Evolutionary conservation across 1,140 invertebrate species (phyloP).

Genomic region (Drosophila tani): DNA sequence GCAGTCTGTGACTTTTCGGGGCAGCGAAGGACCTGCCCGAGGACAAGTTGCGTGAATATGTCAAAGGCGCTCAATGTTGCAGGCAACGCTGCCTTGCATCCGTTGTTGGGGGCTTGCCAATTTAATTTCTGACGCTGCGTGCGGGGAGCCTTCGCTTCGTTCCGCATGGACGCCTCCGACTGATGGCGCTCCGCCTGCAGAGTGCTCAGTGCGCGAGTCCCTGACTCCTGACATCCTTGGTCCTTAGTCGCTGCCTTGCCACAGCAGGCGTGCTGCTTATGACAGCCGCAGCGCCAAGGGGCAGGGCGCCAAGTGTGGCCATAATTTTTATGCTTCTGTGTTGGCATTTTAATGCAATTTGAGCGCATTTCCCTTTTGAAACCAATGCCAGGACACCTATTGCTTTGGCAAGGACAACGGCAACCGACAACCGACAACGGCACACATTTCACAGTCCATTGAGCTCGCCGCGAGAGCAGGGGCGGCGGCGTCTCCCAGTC

Average conservation of each 20-base stretch:
- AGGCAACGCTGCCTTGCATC: constrained; percentile 44
- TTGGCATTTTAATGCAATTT: constrained; percentile 83
- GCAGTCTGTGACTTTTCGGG: constrained; percentile 21
- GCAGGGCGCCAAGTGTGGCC: constrained; percentile 70
- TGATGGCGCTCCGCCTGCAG: constrained; percentile 48
- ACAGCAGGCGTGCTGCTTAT: constrained; percentile 80
- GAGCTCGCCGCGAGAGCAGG: constrained; percentile 38
- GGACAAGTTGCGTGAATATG: constrained; percentile 77
- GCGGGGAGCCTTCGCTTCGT: constrained; percentile 74
- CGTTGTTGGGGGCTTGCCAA: constrained; percentile 80
- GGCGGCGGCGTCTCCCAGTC: constrained; percentile 58
- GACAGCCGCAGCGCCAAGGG: constrained; percentile 47
- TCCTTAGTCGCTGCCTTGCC: constrained; percentile 33
- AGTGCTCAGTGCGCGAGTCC: neutral
- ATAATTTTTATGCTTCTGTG: constrained; percentile 83
- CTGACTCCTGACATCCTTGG: constrained; percentile 20
- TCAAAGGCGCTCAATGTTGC: constrained; percentile 83
- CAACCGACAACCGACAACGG: constrained; percentile 54
- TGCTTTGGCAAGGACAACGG: constrained; percentile 78
- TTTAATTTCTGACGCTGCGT: constrained; percentile 81
- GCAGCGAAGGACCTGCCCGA: constrained; percentile 37
- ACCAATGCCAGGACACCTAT: constrained; percentile 83
- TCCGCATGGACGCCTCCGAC: constrained; percentile 82
- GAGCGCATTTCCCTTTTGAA: constrained; percentile 82
- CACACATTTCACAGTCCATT: constrained; percentile 83